phyloP scores from a whole-genome alignment of 2,113 vertebrate genomes.

The Corythornis vintsioides region DNA sequence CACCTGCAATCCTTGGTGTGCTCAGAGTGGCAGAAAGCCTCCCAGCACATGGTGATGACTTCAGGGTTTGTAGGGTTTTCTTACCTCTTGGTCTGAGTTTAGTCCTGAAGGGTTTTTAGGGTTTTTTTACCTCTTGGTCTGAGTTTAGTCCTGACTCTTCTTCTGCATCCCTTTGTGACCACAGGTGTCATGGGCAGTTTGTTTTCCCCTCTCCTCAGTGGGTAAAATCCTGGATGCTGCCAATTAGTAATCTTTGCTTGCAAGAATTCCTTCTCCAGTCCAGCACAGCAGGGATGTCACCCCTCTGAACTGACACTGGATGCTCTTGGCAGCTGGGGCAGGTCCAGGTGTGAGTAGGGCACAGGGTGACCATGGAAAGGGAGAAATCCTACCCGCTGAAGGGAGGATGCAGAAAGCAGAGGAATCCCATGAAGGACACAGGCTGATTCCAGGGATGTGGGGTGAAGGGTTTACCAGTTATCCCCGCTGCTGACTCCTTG shows the following conservation, averaged over 20 bases:
- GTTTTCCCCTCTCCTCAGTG: not conserved
- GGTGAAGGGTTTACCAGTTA: not conserved
- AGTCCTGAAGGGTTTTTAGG: no score
- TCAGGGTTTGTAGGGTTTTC: no score
- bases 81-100: not conserved
- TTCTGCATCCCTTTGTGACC: not conserved
- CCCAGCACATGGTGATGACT: not conserved
- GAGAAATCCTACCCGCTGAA: not conserved
- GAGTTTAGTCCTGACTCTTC: not conserved
- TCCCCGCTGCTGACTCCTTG: not conserved
- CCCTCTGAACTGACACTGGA: not conserved
- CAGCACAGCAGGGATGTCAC: accelerated
- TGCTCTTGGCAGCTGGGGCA: not conserved
- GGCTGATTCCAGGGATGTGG: not conserved
- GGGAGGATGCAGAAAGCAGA: not conserved
- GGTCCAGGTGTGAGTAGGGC: not conserved
- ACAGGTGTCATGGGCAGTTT: accelerated
- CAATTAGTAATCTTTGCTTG: not conserved
- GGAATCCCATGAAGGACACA: not conserved
- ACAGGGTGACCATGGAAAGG: not conserved
- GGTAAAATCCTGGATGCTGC: not conserved
- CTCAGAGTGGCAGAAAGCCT: not conserved
- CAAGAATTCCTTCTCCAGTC: not conserved
- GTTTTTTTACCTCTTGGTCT: not conserved
- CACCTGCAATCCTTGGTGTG: not conserved